Base-by-base conservation (phyloP, 2,113 vertebrate genomes). In the Phasianus colchicus region DNA sequence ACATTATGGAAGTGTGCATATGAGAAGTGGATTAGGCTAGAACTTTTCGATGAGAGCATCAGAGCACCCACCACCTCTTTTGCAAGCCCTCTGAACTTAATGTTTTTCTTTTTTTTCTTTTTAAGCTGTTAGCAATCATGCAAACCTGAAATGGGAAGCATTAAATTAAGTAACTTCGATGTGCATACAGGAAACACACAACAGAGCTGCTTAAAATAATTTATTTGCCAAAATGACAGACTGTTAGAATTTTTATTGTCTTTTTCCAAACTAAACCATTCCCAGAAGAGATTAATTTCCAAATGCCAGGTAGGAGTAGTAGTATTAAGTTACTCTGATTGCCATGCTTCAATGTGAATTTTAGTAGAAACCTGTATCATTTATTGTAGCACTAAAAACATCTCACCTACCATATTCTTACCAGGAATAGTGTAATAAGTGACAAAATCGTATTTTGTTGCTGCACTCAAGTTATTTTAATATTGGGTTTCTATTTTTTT, bases 201-300 rank as follows among this genome's bases (percentile, higher is more conserved):
- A 32, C 13, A 63, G 16, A 2, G 64, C 38, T 93, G 69, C 64
- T 77, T 43, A 9, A 72, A 5, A 1, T 25, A 65, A n/a, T 93
- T 94, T 80, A 89, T 88, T 83, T 86, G 42, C 29, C 43, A 88
- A 80, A 63, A 83, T 30, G 21, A 89, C n/a, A 77, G 43, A 69
- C 1, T 4, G 4, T n/a, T 55, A 11, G 10, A 75, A 43, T 18
- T 63, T 73, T 87, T 66, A 52, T 71, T 94, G 5, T 90, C 29
- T 25, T 84, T 66, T 61, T 72, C 32, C 70, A 21, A 52, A 85
- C 32, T n/a, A 50, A 89, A 73, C 24, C 1, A 1, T 63, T 91
- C 12, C 48, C 75, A 30, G 2, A 47, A 21, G 60, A n/a, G 54
- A 63, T 60, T 63, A 65, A n/a, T 89, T 85, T 73, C 16, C 40